A percentile compares a stretch with the other conserved stretches of the same genome.
phyloP scores from a whole-genome alignment of 2,797 vertebrate species.

The Chelidonichthys spinosus region DNA sequence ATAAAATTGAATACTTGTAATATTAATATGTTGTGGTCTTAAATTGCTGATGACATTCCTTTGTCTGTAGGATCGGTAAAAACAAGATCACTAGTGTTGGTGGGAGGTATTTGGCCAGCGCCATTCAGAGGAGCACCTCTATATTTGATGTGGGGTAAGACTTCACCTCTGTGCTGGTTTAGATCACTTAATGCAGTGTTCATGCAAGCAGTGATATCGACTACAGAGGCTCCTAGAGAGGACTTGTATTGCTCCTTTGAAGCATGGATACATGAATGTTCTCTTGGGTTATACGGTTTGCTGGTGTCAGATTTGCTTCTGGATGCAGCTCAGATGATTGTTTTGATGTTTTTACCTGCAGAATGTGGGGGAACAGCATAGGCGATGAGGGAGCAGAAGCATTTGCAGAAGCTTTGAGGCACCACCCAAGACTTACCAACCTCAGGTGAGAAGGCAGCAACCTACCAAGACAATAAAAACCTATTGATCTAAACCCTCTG shows the following conservation, averaged over 20 bases:
- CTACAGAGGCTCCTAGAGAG: not conserved
- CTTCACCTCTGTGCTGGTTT: not conserved
- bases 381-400: conserved; percentile 92
- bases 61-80: conserved; percentile 87
- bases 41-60: not conserved
- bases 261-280: not conserved
- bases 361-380: conserved; percentile 96
- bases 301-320: not conserved
- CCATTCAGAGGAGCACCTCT: conserved; percentile 89
- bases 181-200: not conserved
- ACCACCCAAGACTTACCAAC: conserved; percentile 87
- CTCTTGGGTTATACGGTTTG: not conserved
- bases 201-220: not conserved
- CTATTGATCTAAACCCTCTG: not conserved
- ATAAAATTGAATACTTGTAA: not conserved
- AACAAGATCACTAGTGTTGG: conserved; percentile 91
- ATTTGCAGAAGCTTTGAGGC: conserved; percentile 90
- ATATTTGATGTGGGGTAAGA: conserved; percentile 93
- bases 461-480: not conserved
- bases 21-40: not conserved
- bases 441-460: conserved; percentile 86
- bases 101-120: conserved; percentile 87
- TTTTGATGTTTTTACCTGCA: conserved; percentile 57
- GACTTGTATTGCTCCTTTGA: not conserved
- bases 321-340: not conserved